phyloP scores from a whole-genome alignment of 2,113 vertebrate genomes.

The Apteryx owenii region DNA sequence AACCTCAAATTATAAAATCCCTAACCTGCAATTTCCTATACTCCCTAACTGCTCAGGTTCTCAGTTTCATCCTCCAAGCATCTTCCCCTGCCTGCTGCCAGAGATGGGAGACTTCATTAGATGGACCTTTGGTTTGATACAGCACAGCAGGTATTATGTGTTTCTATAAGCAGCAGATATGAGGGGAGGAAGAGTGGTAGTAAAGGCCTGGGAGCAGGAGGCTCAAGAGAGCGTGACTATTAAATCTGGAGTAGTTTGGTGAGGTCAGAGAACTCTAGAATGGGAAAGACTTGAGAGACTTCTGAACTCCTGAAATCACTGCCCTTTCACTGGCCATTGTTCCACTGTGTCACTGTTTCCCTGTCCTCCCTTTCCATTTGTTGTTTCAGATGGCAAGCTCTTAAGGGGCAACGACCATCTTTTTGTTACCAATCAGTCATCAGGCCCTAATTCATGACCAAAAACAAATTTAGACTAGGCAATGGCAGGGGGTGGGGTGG shows the following conservation, averaged over 20 bases:
- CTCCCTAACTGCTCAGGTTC: neutral
- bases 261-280: neutral
- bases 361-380: neutral
- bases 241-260: neutral
- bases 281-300: neutral
- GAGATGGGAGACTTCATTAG: neutral
- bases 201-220: neutral
- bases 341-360: too few species aligned
- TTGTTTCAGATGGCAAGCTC: neutral
- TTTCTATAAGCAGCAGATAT: neutral
- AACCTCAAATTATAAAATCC: neutral
- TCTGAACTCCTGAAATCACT: neutral
- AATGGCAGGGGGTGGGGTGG: rapidly evolving
- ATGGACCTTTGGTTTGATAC: neutral
- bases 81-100: neutral
- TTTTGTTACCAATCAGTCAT: neutral
- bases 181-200: neutral
- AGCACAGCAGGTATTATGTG: rapidly evolving
- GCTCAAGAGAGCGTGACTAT: rapidly evolving
- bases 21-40: neutral
- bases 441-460: neutral
- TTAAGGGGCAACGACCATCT: neutral
- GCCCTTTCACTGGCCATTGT: neutral
- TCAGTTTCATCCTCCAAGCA: neutral
- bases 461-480: neutral